Conservation (phyloP, 2,888 invertebrate species). For the Scaptomyza tumidula region DNA sequence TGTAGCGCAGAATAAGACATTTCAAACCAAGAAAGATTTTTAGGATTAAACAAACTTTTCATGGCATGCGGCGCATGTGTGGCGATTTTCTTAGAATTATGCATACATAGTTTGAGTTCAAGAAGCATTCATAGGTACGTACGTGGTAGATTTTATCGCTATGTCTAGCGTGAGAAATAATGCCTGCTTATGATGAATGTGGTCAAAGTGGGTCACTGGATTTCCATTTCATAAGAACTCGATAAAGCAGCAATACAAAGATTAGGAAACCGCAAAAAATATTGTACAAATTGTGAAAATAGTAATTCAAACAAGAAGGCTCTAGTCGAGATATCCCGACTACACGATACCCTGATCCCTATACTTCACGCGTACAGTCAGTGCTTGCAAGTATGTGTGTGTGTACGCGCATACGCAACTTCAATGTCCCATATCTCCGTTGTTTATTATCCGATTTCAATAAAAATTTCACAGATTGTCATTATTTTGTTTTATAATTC, state of each 20-base stretch:
- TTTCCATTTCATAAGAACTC: slow-evolving; percentile 44
- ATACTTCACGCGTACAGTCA: no score
- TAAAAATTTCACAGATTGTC: no score
- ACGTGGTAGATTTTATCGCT: slow-evolving; percentile 30
- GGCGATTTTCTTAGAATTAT: slow-evolving; percentile 46
- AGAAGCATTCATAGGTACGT: background rate
- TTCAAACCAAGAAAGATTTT: background rate
- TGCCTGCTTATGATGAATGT: slow-evolving; percentile 5
- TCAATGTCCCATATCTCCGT: no score
- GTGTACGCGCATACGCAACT: no score
- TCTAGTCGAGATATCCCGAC: no score
- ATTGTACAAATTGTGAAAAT: background rate
- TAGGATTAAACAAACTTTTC: slow-evolving; percentile 23
- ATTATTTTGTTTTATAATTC: no score
- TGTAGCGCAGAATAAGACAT: slow-evolving; percentile 23
- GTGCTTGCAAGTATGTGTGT: no score
- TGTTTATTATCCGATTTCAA: no score
- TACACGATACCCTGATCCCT: no score
- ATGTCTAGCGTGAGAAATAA: slow-evolving; percentile 51
- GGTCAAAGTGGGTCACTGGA: slow-evolving; percentile 47
- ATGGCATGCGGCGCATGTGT: slow-evolving; percentile 38
- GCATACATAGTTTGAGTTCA: slow-evolving; percentile 11
- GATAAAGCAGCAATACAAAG: background rate
- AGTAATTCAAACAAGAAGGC: background rate
- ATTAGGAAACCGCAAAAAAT: slow-evolving; percentile 8